These are phyloP conservation scores for Catotricha subobsoleta DNA, from an alignment of 2,888 invertebrate genomes.

Conservation along the genomic window DNA sequence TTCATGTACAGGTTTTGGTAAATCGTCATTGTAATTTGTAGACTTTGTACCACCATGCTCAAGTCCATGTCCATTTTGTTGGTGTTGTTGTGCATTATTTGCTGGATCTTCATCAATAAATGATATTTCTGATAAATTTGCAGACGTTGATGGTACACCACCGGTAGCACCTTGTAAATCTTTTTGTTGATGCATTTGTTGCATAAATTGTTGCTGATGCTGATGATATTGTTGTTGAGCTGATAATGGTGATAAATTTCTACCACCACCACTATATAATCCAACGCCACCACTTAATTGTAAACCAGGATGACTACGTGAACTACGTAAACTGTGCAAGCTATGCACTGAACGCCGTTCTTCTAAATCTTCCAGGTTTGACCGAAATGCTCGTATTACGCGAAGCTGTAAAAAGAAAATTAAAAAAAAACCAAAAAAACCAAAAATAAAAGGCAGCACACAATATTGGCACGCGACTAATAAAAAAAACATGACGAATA, in stretches of 20 bases:
- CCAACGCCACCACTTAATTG: conserved; percentile 7
- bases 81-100: conserved; percentile 15
- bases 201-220: conserved; percentile 13
- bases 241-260: conserved; percentile 2
- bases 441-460: conserved; percentile 14
- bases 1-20: conserved; percentile 49
- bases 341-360: conserved; percentile 97
- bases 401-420: conserved; percentile 65
- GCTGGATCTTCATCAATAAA: conserved; percentile 46
- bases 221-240: conserved; percentile 15
- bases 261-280: conserved; percentile 8
- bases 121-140: conserved; percentile 43
- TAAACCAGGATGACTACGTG: conserved; percentile 48
- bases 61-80: background rate
- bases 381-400: conserved; percentile 99
- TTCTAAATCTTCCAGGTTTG: conserved; percentile 97
- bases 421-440: conserved; percentile 16
- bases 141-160: conserved; percentile 15
- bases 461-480: no score
- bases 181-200: conserved; percentile 6
- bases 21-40: conserved; percentile 29
- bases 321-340: conserved; percentile 82
- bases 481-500: no score
- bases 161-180: conserved; percentile 14
- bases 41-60: conserved; percentile 10